A percentile compares a stretch with the other conserved stretches of the same genome.
These are phyloP conservation scores for Stichopus chloronotus DNA, from an alignment of 35 echinoderm and acorn worm genomes.

Conservation along the genomic window DNA sequence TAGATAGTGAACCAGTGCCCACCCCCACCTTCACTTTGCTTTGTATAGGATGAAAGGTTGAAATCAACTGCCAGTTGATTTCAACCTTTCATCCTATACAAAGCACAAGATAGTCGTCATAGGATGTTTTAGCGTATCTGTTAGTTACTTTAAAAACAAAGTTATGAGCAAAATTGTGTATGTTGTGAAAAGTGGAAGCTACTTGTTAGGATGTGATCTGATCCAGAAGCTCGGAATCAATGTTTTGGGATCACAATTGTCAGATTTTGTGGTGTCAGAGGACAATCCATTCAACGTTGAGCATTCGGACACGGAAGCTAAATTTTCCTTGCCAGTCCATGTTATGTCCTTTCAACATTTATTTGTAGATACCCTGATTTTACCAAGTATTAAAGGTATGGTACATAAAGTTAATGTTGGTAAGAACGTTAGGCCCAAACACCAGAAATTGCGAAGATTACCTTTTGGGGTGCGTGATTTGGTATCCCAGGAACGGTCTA, in stretches of 20 bases:
- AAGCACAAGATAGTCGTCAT: not conserved
- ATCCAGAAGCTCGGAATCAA: not conserved
- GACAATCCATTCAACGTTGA: not conserved
- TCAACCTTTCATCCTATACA: not conserved
- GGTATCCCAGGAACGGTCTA: not conserved
- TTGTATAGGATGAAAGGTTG: not conserved
- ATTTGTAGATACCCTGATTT: not conserved
- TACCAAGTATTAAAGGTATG: not conserved
- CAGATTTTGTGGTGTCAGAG: not conserved
- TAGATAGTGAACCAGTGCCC: too few relatives aligned
- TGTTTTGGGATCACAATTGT: not conserved
- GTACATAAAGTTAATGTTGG: slow-evolving; percentile 35
- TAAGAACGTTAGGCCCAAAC: slow-evolving; percentile 27
- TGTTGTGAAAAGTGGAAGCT: slow-evolving; percentile 2
- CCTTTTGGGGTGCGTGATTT: slow-evolving; percentile 15
- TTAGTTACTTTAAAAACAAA: slow-evolving; percentile 25
- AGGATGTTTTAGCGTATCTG: slow-evolving; percentile 13
- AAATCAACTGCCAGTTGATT: not conserved
- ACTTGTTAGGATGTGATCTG: not conserved
- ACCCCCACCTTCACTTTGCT: too few relatives aligned
- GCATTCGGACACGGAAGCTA: not conserved
- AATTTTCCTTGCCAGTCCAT: not conserved
- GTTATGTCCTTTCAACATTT: not conserved
- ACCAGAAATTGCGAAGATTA: slow-evolving; percentile 19
- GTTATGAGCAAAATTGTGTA: not conserved